Evolutionary conservation across 2,888 invertebrate species (phyloP).

Genomic region (Xanthorhoe spadicearia): DNA sequence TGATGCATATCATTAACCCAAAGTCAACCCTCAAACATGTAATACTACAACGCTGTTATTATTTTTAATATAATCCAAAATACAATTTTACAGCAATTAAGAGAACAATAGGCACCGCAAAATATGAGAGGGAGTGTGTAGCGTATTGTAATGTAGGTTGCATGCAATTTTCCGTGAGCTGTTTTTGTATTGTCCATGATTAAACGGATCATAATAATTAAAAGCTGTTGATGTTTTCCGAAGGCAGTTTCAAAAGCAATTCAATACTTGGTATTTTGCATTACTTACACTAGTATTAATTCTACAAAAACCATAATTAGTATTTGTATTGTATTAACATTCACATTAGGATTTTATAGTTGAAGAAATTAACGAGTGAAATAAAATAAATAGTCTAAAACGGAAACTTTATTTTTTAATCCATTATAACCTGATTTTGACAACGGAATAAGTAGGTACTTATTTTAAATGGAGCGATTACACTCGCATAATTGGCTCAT

Average conservation of each 20-base stretch:
- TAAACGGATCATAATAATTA: slow-evolving; percentile 3
- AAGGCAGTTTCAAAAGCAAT: not conserved
- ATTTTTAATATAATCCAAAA: not conserved
- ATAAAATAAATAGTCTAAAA: not conserved
- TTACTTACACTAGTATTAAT: too few relatives aligned
- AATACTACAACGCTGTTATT: too few relatives aligned
- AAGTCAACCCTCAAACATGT: not conserved
- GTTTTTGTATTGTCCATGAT: slow-evolving; percentile 11
- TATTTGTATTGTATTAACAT: too few relatives aligned
- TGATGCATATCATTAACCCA: not conserved
- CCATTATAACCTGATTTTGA: not conserved
- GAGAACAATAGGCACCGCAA: not conserved
- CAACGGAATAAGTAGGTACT: not conserved
- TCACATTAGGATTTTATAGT: too few relatives aligned
- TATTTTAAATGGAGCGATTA: slow-evolving; percentile 11
- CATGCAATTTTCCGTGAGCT: slow-evolving; percentile 7
- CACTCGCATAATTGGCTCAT: slow-evolving; percentile 15
- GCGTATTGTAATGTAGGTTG: slow-evolving; percentile 6
- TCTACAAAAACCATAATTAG: too few relatives aligned
- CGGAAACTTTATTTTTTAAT: not conserved
- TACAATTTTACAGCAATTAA: slow-evolving; percentile 1
- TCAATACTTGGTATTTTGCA: too few relatives aligned
- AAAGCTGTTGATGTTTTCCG: not conserved
- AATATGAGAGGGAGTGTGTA: not conserved
- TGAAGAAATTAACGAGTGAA: too few relatives aligned